Evolutionary conservation across 2,113 vertebrate genomes (phyloP), one percentile per base, ranked within the genome.

Genomic region (Sula dactylatra): DNA sequence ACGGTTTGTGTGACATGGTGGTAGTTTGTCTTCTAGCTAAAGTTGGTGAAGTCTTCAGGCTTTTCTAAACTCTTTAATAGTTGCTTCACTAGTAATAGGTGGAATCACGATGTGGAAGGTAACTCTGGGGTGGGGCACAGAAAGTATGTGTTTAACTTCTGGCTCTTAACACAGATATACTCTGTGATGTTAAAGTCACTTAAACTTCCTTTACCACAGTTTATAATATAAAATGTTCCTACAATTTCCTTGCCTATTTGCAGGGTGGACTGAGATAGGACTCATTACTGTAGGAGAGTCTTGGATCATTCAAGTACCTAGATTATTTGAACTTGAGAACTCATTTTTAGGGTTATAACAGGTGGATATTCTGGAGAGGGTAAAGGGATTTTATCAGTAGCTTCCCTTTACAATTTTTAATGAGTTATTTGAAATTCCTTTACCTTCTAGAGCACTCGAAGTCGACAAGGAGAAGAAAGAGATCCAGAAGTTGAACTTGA

Each of bases 381-480:
- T 25, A 44, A 59, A 64, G 16, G 4, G 16, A 49, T 92, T 94
- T 94, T 80, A 50, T 71, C 12, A 49, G 32, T 44, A 49, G 19
- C n/a, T 84, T 92, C 9, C 9, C 10, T 91, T 61, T 40, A 8
- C n/a, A 62, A 16, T 59, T 87, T 90, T 90, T 81, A 65, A 20
- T 72, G 34, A 55, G 66, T 91, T 74, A 81, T 90, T 97, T 93
- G 25, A 74, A 40, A 62, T 95, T 85, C 81, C 49, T 97, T 96
- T 90, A n/a, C 69, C 27, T 97, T 92, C 66, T 97, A 99, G 99
- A 99, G 99, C 97, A 99, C 99, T 72, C 99, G 99, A 92, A 99
- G 98, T 98, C 99, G 99, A 77, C 99, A 99, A 98, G 99, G 99
- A 76, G 99, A 99, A 98, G 99, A 99, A 96, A 98, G 99, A 97